phyloP scores from a whole-genome alignment of 2,797 vertebrate species.

The Linurgus olivaceus region DNA sequence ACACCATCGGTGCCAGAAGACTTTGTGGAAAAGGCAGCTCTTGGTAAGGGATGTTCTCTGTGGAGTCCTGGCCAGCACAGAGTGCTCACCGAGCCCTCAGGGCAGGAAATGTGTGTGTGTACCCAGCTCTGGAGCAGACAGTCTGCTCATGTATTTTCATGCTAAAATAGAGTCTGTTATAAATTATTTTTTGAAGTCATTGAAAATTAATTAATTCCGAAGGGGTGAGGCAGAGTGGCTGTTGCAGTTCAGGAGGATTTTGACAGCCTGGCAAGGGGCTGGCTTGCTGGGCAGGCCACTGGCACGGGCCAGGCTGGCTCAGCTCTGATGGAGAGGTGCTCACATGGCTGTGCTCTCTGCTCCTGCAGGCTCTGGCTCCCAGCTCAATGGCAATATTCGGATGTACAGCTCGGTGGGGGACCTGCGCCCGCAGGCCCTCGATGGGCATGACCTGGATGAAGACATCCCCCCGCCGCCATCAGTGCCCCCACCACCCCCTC shows the following conservation, averaged over 20 bases:
- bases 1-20: slow-evolving; percentile 75
- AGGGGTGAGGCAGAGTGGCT: neutral
- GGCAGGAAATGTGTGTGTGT: neutral
- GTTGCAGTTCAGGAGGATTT: neutral
- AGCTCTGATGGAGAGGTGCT: neutral
- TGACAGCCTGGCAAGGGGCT: neutral
- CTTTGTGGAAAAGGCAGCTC: slow-evolving; percentile 69
- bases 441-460: slow-evolving; percentile 56
- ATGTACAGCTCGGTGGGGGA: slow-evolving; percentile 78
- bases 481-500: neutral
- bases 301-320: neutral
- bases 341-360: neutral
- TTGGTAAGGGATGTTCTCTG: slow-evolving; percentile 61
- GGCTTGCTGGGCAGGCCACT: neutral
- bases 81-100: fast-evolving
- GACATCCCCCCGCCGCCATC: slow-evolving; percentile 75
- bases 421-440: slow-evolving; percentile 58
- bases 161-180: neutral
- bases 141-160: neutral
- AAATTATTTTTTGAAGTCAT: neutral
- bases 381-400: slow-evolving; percentile 74
- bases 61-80: neutral
- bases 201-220: neutral
- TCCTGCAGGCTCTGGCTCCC: slow-evolving; percentile 61
- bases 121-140: neutral